Percentiles rank a stretch among this genome's conserved stretches.
phyloP scores from a whole-genome alignment of 2,113 vertebrate genomes.

The Aviceda subcristata region DNA sequence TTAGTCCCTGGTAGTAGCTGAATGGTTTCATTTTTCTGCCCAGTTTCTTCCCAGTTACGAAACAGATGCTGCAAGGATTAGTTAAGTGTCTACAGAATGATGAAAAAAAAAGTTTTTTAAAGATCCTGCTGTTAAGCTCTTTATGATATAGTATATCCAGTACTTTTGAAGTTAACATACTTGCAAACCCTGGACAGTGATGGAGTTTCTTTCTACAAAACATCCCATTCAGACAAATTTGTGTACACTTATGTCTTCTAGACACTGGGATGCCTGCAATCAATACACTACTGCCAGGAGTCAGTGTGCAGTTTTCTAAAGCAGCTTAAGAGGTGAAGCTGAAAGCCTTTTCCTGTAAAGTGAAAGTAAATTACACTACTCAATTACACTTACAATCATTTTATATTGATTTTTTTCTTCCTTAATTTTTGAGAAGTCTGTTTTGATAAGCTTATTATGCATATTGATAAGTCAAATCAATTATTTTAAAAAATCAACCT shows the following conservation, averaged over 20 bases:
- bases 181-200: background rate
- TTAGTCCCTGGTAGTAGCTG: background rate
- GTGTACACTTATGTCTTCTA: background rate
- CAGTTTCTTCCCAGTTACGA: background rate
- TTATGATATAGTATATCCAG: background rate
- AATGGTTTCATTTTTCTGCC: background rate
- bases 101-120: background rate
- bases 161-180: background rate
- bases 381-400: conserved; percentile 21
- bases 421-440: conserved; percentile 20
- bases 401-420: conserved; percentile 26
- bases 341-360: conserved; percentile 60
- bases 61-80: background rate
- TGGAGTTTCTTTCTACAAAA: background rate
- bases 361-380: conserved; percentile 47
- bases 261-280: background rate
- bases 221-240: background rate
- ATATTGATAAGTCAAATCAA: background rate
- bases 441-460: conserved; percentile 15
- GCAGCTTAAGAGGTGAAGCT: conserved; percentile 15
- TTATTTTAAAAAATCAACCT: background rate
- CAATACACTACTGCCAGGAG: conserved; percentile 34
- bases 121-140: background rate
- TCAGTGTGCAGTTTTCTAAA: conserved; percentile 12
- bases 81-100: background rate